Conservation (phyloP, 1,140 invertebrate species). For the Paramacrobiotus metropolitanus region DNA sequence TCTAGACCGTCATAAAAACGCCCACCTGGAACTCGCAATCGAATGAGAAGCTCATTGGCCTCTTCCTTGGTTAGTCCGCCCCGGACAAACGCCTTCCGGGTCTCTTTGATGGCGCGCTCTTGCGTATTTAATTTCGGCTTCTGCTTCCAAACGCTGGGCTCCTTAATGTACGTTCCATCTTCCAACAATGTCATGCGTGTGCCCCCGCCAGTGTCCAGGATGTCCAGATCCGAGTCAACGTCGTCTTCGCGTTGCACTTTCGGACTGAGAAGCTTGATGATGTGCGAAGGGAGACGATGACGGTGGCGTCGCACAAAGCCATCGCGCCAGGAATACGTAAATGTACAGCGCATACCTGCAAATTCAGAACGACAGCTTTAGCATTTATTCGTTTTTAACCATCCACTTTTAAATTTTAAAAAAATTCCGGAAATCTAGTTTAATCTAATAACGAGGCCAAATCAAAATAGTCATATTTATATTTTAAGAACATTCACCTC, state of each 20-base stretch:
- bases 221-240: not conserved
- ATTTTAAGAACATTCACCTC: too few species aligned
- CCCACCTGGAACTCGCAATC: not conserved
- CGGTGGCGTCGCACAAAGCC: not conserved
- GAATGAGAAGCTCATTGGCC: not conserved
- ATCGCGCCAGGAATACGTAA: not conserved
- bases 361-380: too few species aligned
- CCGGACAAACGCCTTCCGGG: not conserved
- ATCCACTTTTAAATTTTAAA: too few species aligned
- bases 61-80: not conserved
- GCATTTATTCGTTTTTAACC: too few species aligned
- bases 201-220: not conserved
- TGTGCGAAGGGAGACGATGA: not conserved
- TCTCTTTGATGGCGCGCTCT: not conserved
- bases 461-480: too few species aligned
- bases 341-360: not conserved
- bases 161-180: not conserved
- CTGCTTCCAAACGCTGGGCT: not conserved
- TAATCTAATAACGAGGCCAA: too few species aligned
- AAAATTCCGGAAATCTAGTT: too few species aligned
- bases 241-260: not conserved
- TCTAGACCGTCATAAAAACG: not conserved
- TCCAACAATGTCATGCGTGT: not conserved
- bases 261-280: not conserved
- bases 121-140: not conserved